These are phyloP conservation scores for Rhorus exstirpatorius DNA, from an alignment of 2,888 invertebrate genomes.

Conservation along the genomic window DNA sequence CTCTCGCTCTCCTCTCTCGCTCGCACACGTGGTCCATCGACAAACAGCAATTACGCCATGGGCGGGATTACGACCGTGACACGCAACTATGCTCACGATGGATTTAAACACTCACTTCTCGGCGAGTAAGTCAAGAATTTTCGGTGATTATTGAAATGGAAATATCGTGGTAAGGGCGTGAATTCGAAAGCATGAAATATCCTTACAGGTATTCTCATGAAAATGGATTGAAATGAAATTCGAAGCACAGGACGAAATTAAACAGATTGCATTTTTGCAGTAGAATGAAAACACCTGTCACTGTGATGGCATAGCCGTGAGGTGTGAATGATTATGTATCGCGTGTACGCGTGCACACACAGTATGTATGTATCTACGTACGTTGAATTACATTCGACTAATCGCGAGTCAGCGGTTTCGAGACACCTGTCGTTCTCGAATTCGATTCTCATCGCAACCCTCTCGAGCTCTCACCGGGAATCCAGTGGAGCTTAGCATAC, in stretches of 20 bases:
- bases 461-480: constrained; percentile 9
- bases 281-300: constrained; percentile 50
- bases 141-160: constrained; percentile 39
- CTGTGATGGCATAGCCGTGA: constrained; percentile 32
- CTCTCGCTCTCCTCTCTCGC: constrained; percentile 26
- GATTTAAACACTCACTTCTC: constrained; percentile 47
- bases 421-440: constrained; percentile 61
- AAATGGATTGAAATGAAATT: constrained; percentile 12
- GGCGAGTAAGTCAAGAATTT: constrained; percentile 23
- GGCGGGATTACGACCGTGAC: constrained; percentile 65
- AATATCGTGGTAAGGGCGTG: constrained; percentile 5
- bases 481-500: not conserved
- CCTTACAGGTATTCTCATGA: not conserved
- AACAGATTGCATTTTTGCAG: constrained; percentile 36
- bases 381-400: constrained; percentile 51
- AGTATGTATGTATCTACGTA: not conserved
- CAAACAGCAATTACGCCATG: constrained; percentile 69
- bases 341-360: not conserved
- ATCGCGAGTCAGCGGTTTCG: constrained; percentile 57
- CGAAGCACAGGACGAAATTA: constrained; percentile 22
- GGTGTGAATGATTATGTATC: constrained; percentile 40
- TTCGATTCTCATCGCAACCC: constrained; percentile 55
- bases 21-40: constrained; percentile 39
- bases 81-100: constrained; percentile 36
- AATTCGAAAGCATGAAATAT: not conserved